Conservation (phyloP, 1,140 invertebrate species). For the Bombus confusus region DNA sequence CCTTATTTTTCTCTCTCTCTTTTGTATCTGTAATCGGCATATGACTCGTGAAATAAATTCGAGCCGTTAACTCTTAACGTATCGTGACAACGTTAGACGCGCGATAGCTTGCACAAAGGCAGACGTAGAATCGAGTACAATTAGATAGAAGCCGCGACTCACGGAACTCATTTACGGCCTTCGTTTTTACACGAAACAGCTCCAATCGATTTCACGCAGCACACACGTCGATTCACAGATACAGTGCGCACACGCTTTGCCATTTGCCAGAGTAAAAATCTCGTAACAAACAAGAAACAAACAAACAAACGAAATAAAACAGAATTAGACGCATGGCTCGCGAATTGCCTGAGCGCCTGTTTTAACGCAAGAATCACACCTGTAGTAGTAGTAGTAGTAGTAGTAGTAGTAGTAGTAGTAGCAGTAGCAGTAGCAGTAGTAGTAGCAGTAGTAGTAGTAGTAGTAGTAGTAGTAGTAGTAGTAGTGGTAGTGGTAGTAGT, state of each 20-base stretch:
- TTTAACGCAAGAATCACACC: slow-evolving; percentile 66
- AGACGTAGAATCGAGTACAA: not conserved
- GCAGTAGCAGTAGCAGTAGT: slow-evolving; percentile 60
- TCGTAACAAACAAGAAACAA: slow-evolving; percentile 79
- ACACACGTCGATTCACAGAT: not conserved
- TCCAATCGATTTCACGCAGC: not conserved
- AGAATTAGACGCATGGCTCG: slow-evolving; percentile 54
- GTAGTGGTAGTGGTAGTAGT: no score
- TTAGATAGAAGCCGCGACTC: not conserved
- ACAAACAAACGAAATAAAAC: slow-evolving; percentile 76
- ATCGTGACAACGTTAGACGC: no score
- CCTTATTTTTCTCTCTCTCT: slow-evolving; percentile 10
- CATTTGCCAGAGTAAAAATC: slow-evolving; percentile 72
- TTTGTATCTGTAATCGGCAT: not conserved
- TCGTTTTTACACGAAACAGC: no score
- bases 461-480: slow-evolving; percentile 62
- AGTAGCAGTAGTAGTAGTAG: slow-evolving; percentile 49
- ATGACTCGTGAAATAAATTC: not conserved
- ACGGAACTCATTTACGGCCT: not conserved
- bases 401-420: slow-evolving; percentile 57
- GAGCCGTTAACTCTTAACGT: not conserved
- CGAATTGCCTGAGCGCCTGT: slow-evolving; percentile 14
- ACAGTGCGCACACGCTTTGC: slow-evolving; percentile 45
- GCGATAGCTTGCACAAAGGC: not conserved
- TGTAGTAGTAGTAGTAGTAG: slow-evolving; percentile 51